Evolutionary conservation across 2,888 invertebrate genomes (phyloP), one percentile per base, ranked within the genome.

Genomic region (Eupithecia tripunctaria): DNA sequence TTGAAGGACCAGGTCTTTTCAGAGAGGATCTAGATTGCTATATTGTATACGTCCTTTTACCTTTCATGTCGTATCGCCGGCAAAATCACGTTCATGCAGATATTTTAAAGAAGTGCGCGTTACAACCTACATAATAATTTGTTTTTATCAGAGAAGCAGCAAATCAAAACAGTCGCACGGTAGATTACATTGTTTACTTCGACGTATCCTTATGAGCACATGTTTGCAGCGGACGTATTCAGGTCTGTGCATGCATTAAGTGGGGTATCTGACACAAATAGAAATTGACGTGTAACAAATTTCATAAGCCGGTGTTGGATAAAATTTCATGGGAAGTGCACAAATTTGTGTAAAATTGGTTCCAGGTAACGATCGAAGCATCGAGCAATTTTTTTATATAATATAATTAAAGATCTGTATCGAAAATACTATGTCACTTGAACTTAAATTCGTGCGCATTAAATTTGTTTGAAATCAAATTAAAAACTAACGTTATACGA

Each of bases 141-240:
- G 4, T 64, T 14, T 64, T 25, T 41, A 63, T 29, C 36, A 36
- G 63, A 36, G 63, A 63, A 36, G 81, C 80, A 60, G 71, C 77
- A 78, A 83, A 87, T 78, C 85, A 79, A 86, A 88, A 88, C 87
- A 88, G 83, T 89, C 89, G 85, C 88, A 89, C 88, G 89, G 77
- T 80, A 78, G 78, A 79, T 76, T 76, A 80, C 79, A 78, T 76
- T 82, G 83, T 88, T 86, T 88, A 82, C 82, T 27, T 43, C 69
- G 60, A 15, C 41, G 75, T 80, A 81, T 81, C 81, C 80, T 84
- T 84, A 79, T 64, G 70, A 80, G 78, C 86, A 88, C 80, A 85
- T 86, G 86, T 82, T 76, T 76, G 72, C 73, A 67, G 77, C 81
- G 79, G 74, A 76, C 68, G 36, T 75, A 79, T 75, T 80, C 27